Evolutionary conservation across 2,888 invertebrate genomes (phyloP).

Genomic region (Himalopsyche kuldschensis): DNA sequence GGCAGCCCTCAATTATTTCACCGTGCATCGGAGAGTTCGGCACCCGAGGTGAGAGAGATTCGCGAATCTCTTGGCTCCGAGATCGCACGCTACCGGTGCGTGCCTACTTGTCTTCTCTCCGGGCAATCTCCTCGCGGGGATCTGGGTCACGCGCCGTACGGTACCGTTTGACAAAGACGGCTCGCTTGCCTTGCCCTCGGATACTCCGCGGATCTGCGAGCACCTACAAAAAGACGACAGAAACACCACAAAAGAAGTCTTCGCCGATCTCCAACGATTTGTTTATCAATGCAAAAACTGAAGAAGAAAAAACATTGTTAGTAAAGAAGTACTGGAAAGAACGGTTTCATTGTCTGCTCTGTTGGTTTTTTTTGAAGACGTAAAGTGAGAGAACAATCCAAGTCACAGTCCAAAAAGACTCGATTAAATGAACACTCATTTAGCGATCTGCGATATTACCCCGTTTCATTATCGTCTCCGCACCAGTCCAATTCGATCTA

Average conservation of each 20-base stretch:
- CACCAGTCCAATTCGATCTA: background rate
- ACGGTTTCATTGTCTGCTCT: too few relatives aligned
- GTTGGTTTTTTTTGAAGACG: too few relatives aligned
- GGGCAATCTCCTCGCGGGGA: background rate
- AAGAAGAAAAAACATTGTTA: too few relatives aligned
- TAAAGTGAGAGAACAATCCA: too few relatives aligned
- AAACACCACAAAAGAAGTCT: background rate
- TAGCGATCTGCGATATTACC: background rate
- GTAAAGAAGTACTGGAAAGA: too few relatives aligned
- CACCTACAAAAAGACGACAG: background rate
- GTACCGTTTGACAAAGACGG: background rate
- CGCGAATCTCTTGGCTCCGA: background rate
- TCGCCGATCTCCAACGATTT: background rate
- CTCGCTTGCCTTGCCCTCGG: background rate
- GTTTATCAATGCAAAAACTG: background rate
- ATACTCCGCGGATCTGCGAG: background rate
- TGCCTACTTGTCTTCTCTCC: background rate
- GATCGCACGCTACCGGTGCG: background rate
- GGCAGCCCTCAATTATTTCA: background rate
- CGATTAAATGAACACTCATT: background rate
- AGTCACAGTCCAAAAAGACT: background rate
- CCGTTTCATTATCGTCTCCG: background rate
- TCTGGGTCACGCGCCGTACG: conserved; percentile 3
- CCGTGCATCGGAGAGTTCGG: background rate
- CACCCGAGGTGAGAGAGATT: background rate